Base-by-base conservation (phyloP, 2,888 invertebrate genomes). In the Coecobrya sp. region DNA sequence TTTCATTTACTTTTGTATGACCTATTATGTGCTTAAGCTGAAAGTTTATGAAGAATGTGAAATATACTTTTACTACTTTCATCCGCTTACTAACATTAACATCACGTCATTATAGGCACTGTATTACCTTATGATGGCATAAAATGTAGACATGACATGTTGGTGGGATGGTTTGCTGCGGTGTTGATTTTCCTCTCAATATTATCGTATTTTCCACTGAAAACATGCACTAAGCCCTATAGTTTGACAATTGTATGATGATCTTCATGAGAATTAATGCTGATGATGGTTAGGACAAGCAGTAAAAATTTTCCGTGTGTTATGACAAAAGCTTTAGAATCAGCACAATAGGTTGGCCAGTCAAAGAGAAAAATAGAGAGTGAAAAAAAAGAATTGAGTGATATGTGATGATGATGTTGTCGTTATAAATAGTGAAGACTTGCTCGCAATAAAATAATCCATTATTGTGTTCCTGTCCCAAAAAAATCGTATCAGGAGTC, bases 381-480 rank as follows among this genome's bases (percentile, higher is more conserved):
- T 42, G 70, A 55, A 19, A 25, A 42, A 11, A 59, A 62, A 62
- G 65, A 86, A 91, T 91, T 62, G 90, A 86, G 86, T 91, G 90
- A 91, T 85, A 62, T 76, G 79, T 62, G 85, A 86, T 91, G 90
- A 91, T 91, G 86, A 86, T 91, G 90, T 86, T 86, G 90, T 91
- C 86, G 90, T 79, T 91, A 49, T 82, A 36, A 62, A 22, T 36
- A 89, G 76, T 86, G 79, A 91, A 79, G 65, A 73, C 79, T 89
- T 89, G 19, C 52, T 84, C 65, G 49, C 89, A 89, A 89, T 89
- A 89, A 89, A 89, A 89, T 89, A 89, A 89, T 89, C 89, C 89
- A 89, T 85, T 79, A 91, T 91, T 91, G 90, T 91, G 76, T 76
- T 91, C 79, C 90, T 91, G 90, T 91, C 90, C 90, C 90, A 91